These are phyloP conservation scores for Clanis bilineata DNA, from an alignment of 2,888 invertebrate species.

Conservation along the genomic window DNA sequence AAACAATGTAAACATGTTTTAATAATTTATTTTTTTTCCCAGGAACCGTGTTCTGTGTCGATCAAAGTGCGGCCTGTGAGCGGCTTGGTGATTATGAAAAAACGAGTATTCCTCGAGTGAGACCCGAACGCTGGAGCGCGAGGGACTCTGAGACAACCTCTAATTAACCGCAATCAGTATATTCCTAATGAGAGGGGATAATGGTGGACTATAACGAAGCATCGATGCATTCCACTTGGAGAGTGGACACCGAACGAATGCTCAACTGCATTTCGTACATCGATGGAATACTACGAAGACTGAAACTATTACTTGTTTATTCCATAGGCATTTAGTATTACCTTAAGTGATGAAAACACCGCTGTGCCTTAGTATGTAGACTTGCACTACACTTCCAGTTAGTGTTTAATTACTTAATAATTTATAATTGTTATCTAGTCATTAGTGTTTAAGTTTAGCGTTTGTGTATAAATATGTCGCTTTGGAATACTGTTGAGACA, in stretches of 20 bases:
- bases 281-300: conserved; percentile 71
- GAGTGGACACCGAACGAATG: conserved; percentile 65
- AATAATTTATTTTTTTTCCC: conserved; percentile 58
- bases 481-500: conserved; percentile 52
- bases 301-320: conserved; percentile 70
- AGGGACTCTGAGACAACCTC: conserved; percentile 71
- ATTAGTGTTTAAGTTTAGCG: conserved; percentile 60
- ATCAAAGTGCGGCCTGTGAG: conserved; percentile 76
- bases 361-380: conserved; percentile 75
- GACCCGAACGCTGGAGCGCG: conserved; percentile 66
- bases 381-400: conserved; percentile 63
- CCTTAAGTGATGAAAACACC: conserved; percentile 62
- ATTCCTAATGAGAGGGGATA: conserved; percentile 81
- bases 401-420: conserved; percentile 48
- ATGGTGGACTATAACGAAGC: conserved; percentile 78
- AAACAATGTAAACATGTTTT: conserved; percentile 14
- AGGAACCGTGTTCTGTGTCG: conserved; percentile 73
- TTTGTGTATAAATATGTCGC: conserved; percentile 23
- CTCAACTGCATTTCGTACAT: conserved; percentile 68
- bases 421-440: conserved; percentile 76
- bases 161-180: conserved; percentile 82
- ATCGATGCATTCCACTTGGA: conserved; percentile 75
- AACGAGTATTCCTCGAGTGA: conserved; percentile 73
- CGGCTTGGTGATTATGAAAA: conserved; percentile 78
- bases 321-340: conserved; percentile 72